Conservation (phyloP, 2,888 invertebrate genomes). For the Eilema depressum region DNA sequence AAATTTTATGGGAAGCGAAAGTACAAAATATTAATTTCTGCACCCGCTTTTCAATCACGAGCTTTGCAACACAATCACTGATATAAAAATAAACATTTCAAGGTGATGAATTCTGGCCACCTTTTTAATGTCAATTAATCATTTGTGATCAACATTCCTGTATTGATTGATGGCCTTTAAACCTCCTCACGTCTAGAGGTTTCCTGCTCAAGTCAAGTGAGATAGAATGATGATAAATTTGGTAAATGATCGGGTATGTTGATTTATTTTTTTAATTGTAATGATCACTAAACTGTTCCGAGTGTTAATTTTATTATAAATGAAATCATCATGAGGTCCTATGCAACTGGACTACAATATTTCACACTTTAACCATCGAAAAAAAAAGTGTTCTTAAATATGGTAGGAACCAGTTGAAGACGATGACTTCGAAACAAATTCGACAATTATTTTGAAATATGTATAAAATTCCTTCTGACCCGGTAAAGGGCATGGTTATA, state of each 20-base stretch:
- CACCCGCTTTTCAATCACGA: slow-evolving; percentile 46
- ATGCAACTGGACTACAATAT: slow-evolving; percentile 15
- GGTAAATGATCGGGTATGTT: slow-evolving; percentile 19
- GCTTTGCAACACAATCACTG: slow-evolving; percentile 56
- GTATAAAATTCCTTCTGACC: slow-evolving; percentile 40
- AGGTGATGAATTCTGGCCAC: slow-evolving; percentile 16
- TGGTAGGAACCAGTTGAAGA: slow-evolving; percentile 7
- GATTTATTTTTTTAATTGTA: slow-evolving; percentile 16
- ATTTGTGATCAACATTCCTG: slow-evolving; percentile 48
- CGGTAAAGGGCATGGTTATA: slow-evolving; percentile 38
- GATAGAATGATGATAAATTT: slow-evolving; percentile 6
- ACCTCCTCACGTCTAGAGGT: not conserved
- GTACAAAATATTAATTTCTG: slow-evolving; percentile 59
- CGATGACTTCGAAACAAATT: slow-evolving; percentile 20
- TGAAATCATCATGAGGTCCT: slow-evolving; percentile 21
- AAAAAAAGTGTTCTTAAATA: slow-evolving; percentile 4
- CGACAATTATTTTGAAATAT: slow-evolving; percentile 27
- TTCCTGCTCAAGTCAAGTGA: slow-evolving; percentile 15
- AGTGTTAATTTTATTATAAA: slow-evolving; percentile 40
- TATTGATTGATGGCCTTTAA: slow-evolving; percentile 10
- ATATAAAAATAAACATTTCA: slow-evolving; percentile 22
- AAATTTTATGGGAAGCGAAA: slow-evolving; percentile 47
- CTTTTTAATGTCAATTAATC: slow-evolving; percentile 18
- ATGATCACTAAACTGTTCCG: slow-evolving; percentile 12
- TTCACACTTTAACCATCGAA: slow-evolving; percentile 11